phyloP scores from a whole-genome alignment of 2,797 vertebrate species.

The Clarias fuscus region DNA sequence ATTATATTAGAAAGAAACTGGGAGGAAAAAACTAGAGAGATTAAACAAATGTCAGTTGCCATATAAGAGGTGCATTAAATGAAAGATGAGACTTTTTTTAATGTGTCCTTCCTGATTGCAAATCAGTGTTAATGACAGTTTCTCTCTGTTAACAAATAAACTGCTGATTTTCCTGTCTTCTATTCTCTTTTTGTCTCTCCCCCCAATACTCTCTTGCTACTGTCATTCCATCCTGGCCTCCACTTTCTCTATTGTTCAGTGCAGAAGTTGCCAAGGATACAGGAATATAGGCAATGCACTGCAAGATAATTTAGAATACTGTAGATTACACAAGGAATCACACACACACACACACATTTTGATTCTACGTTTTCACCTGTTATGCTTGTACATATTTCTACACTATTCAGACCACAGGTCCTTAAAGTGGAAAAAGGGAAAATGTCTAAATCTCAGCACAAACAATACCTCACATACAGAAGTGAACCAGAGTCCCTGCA shows the following conservation, averaged over 20 bases:
- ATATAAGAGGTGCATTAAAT: neutral
- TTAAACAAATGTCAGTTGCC: neutral
- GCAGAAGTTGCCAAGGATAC: slow-evolving; percentile 79
- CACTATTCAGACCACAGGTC: neutral
- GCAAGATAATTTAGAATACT: slow-evolving; percentile 49
- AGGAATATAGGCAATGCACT: slow-evolving; percentile 63
- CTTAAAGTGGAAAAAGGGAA: neutral
- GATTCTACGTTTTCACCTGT: neutral
- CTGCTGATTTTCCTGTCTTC: neutral
- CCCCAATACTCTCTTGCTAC: slow-evolving; percentile 43
- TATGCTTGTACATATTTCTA: neutral
- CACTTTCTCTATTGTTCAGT: slow-evolving; percentile 63
- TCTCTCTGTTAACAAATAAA: slow-evolving; percentile 11
- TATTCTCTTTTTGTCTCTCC: slow-evolving; percentile 65
- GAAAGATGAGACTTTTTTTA: neutral
- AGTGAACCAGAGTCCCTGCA: neutral
- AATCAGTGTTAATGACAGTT: neutral
- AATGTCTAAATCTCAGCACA: neutral
- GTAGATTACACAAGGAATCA: slow-evolving; percentile 17
- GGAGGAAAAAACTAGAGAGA: neutral
- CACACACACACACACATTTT: slow-evolving; percentile 18
- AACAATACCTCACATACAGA: neutral
- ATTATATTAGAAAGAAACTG: too few relatives aligned
- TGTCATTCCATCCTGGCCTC: slow-evolving; percentile 12
- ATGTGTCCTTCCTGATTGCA: neutral